phyloP scores from a whole-genome alignment of 2,888 invertebrate genomes.

The Galerucella pusilla region DNA sequence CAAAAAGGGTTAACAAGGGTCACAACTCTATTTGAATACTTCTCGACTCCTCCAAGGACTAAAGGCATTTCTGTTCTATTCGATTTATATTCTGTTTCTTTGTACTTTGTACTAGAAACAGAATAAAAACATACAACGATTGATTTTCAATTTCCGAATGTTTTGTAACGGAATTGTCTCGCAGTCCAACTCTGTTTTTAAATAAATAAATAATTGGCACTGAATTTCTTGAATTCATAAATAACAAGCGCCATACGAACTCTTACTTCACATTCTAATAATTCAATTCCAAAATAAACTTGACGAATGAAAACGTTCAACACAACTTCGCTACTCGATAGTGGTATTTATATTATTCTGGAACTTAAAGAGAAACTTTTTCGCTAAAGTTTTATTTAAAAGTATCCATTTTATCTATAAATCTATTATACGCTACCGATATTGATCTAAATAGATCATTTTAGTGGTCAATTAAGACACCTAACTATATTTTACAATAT shows the following conservation, averaged over 20 bases:
- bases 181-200: neutral
- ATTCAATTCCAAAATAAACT: conserved; percentile 11
- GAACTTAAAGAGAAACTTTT: conserved; percentile 1
- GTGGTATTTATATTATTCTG: conserved; percentile 7
- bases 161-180: too few relatives aligned
- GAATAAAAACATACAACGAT: too few relatives aligned
- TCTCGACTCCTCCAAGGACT: conserved; percentile 8
- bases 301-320: conserved; percentile 5
- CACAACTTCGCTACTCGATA: conserved; percentile 1
- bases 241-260: conserved; percentile 2
- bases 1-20: conserved; percentile 15
- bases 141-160: too few relatives aligned
- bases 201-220: neutral
- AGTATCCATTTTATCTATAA: neutral
- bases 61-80: neutral
- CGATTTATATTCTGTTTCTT: conserved; percentile 6
- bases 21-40: conserved; percentile 14
- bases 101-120: too few relatives aligned
- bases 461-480: neutral
- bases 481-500: neutral
- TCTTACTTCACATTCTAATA: neutral
- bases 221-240: conserved; percentile 4
- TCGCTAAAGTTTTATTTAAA: conserved; percentile 5
- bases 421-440: neutral
- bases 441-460: neutral